phyloP scores from a whole-genome alignment of 2,113 vertebrate species.

The Notarius lentiginosus region DNA sequence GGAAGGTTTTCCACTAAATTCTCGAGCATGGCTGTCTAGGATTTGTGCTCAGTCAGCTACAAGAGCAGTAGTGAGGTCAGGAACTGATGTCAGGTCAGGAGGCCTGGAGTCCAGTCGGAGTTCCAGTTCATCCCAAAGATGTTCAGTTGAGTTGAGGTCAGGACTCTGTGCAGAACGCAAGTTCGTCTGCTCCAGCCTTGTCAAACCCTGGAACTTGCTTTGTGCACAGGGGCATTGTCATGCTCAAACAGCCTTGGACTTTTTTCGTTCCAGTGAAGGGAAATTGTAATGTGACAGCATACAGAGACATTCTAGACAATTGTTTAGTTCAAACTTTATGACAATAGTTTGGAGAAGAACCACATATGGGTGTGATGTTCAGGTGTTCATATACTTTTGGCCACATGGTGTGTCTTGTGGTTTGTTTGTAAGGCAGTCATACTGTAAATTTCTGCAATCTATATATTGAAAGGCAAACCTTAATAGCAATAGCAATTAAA shows the following conservation, averaged over 20 bases:
- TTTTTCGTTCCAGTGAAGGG: not conserved
- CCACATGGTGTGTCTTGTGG: not conserved
- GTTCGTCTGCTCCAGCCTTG: not conserved
- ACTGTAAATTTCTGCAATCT: not conserved
- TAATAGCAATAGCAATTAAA: not conserved
- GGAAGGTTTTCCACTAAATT: not conserved
- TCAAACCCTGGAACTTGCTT: not conserved
- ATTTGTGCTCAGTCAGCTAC: too few species aligned
- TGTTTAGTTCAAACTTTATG: not conserved
- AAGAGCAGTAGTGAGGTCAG: too few species aligned
- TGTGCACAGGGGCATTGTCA: not conserved
- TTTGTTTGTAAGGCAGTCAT: not conserved
- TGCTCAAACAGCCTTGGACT: not conserved
- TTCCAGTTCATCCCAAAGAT: too few species aligned
- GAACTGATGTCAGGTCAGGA: too few species aligned
- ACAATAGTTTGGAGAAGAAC: not conserved
- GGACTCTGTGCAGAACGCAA: too few species aligned
- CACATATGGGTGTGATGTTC: too few species aligned
- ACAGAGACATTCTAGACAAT: not conserved
- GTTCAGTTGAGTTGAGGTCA: too few species aligned
- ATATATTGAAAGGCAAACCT: not conserved
- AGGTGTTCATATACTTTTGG: not conserved
- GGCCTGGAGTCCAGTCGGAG: too few species aligned
- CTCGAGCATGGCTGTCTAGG: not conserved
- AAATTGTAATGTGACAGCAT: not conserved